Conservation (phyloP, 2,888 invertebrate genomes). For the Scaptomyza polygonia region DNA sequence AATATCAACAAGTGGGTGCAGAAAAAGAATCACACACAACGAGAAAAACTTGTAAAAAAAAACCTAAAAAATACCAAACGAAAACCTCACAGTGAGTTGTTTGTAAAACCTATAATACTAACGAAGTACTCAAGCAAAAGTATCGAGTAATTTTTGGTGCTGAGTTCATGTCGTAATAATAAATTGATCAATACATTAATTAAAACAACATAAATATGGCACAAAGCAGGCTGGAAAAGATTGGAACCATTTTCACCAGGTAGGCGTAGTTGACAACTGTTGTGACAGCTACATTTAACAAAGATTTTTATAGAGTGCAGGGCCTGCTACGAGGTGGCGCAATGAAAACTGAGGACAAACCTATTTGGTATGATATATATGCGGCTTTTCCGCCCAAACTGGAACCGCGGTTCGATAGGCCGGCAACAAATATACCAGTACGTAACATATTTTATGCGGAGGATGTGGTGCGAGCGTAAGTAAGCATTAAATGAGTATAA, state of each 20-base stretch:
- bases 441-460: slow-evolving; percentile 92
- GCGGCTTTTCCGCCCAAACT: slow-evolving; percentile 94
- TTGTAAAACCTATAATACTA: too few relatives aligned
- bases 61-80: too few relatives aligned
- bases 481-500: background rate
- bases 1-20: too few relatives aligned
- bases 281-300: background rate
- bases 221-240: slow-evolving; percentile 89
- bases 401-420: slow-evolving; percentile 91
- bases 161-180: slow-evolving; percentile 76
- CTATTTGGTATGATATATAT: slow-evolving; percentile 97
- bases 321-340: slow-evolving; percentile 93
- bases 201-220: slow-evolving; percentile 85
- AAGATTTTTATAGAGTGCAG: slow-evolving; percentile 85
- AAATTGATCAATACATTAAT: slow-evolving; percentile 34
- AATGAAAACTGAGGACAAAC: slow-evolving; percentile 91
- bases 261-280: slow-evolving; percentile 72
- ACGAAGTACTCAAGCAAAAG: too few relatives aligned
- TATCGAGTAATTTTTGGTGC: slow-evolving; percentile 38
- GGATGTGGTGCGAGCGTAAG: slow-evolving; percentile 93
- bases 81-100: too few relatives aligned
- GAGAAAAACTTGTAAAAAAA: too few relatives aligned
- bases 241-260: slow-evolving; percentile 90
- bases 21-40: too few relatives aligned
- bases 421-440: slow-evolving; percentile 87